phyloP scores from a whole-genome alignment of 2,113 vertebrate genomes.

The Antechinus stuartii region DNA sequence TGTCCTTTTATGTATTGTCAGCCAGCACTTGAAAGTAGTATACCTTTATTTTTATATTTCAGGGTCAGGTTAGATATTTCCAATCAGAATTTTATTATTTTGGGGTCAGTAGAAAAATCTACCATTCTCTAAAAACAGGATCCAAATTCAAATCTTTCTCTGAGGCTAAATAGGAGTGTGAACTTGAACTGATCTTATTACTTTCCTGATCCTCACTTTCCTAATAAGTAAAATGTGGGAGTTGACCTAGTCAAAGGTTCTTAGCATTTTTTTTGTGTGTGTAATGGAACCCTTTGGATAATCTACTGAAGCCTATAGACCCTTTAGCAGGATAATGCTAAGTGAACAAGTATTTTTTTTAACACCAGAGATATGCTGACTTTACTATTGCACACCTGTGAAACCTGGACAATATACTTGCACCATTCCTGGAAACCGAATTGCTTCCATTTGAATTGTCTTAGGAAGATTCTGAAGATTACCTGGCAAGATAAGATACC shows the following conservation, averaged over 20 bases:
- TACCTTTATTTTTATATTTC: not conserved
- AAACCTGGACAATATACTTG: too few relatives aligned
- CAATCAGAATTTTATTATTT: not conserved
- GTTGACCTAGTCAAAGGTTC: not conserved
- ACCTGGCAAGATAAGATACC: too few relatives aligned
- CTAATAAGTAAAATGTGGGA: not conserved
- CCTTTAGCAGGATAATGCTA: not conserved
- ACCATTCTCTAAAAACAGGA: not conserved
- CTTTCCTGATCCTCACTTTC: not conserved
- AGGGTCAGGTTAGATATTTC: not conserved
- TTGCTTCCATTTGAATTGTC: too few relatives aligned
- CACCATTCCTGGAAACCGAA: too few relatives aligned
- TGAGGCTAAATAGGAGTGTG: not conserved
- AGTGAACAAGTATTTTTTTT: not conserved
- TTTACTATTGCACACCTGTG: too few relatives aligned
- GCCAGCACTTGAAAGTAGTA: not conserved
- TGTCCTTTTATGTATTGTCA: not conserved
- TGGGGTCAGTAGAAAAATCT: not conserved
- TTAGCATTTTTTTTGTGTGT: not conserved
- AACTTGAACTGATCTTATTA: not conserved
- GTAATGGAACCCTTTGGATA: not conserved
- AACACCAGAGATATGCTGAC: not conserved
- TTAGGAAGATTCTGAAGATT: too few relatives aligned
- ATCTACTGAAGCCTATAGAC: not conserved
- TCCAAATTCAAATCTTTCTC: not conserved